Evolutionary conservation across 1,140 invertebrate genomes (phyloP).

Genomic region (Drosophila carrolli): DNA sequence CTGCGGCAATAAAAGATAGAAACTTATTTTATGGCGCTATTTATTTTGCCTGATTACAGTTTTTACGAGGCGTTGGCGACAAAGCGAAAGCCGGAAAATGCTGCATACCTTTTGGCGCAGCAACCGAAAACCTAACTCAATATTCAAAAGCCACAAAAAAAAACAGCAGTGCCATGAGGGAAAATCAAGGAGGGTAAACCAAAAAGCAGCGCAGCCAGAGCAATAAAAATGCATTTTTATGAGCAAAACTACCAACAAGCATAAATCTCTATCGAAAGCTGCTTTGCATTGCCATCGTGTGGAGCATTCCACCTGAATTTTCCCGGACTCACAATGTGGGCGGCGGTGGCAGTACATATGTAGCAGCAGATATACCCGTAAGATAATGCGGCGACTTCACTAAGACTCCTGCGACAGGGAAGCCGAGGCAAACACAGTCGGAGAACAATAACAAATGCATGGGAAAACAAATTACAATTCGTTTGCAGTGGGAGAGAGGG

Average conservation of each 20-base stretch:
- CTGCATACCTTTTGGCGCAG: slow-evolving; percentile 57
- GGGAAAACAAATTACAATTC: slow-evolving; percentile 82
- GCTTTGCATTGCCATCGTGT: slow-evolving; percentile 72
- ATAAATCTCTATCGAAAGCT: slow-evolving; percentile 83
- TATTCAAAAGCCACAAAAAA: slow-evolving; percentile 72
- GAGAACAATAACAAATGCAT: slow-evolving; percentile 82
- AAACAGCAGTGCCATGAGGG: neutral
- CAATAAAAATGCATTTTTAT: slow-evolving; percentile 84
- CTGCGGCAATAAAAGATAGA: slow-evolving; percentile 76
- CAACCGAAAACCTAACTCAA: slow-evolving; percentile 70
- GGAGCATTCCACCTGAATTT: slow-evolving; percentile 23
- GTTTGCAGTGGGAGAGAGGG: slow-evolving; percentile 30
- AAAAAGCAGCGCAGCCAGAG: slow-evolving; percentile 65
- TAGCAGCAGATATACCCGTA: slow-evolving; percentile 54
- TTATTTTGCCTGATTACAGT: slow-evolving; percentile 82
- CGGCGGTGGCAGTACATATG: slow-evolving; percentile 29
- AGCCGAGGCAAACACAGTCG: slow-evolving; percentile 24
- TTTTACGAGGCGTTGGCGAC: slow-evolving; percentile 75
- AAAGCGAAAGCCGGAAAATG: slow-evolving; percentile 55
- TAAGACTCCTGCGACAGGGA: slow-evolving; percentile 61
- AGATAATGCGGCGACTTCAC: slow-evolving; percentile 81
- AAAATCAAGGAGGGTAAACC: slow-evolving; percentile 24
- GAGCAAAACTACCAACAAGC: slow-evolving; percentile 83
- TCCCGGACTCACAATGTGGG: neutral
- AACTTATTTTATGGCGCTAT: slow-evolving; percentile 83